Conservation (phyloP, 2,888 invertebrate species). For the Drosophila sordidapex region DNA sequence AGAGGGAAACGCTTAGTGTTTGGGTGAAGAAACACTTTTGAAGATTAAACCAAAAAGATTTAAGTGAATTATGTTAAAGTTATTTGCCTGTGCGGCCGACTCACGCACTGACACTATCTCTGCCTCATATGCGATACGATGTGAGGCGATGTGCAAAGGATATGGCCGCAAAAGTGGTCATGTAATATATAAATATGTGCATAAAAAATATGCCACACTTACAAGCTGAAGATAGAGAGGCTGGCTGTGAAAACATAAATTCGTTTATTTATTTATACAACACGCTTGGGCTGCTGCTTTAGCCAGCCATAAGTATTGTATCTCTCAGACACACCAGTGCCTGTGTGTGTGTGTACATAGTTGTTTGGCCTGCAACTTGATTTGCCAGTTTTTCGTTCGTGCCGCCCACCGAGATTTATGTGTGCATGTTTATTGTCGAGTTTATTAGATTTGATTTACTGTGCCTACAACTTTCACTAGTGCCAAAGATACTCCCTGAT, state of each 20-base stretch:
- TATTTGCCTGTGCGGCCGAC: conserved; percentile 63
- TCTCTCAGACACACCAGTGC: conserved; percentile 43
- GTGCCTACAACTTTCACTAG: conserved; percentile 62
- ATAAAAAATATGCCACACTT: conserved; percentile 52
- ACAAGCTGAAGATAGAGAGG: conserved; percentile 10
- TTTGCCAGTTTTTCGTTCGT: conserved; percentile 64
- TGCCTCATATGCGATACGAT: conserved; percentile 25
- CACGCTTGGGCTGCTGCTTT: conserved; percentile 57
- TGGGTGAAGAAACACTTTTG: conserved; percentile 66
- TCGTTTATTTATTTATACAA: conserved; percentile 75
- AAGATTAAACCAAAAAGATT: conserved; percentile 78
- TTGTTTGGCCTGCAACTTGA: conserved; percentile 59
- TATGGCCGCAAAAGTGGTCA: conserved; percentile 54
- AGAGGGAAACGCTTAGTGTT: conserved; percentile 37
- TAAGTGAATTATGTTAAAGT: conserved; percentile 79
- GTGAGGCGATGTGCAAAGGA: conserved; percentile 23
- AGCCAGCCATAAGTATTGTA: conserved; percentile 51
- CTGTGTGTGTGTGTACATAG: conserved; percentile 28
- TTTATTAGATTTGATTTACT: conserved; percentile 78
- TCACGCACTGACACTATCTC: conserved; percentile 71
- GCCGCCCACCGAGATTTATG: conserved; percentile 68
- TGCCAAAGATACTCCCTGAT: conserved; percentile 12
- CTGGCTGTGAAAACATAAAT: conserved; percentile 61
- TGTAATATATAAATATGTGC: conserved; percentile 74
- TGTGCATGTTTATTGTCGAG: conserved; percentile 76